phyloP scores from a whole-genome alignment of 2,113 vertebrate genomes.

The Conger conger region DNA sequence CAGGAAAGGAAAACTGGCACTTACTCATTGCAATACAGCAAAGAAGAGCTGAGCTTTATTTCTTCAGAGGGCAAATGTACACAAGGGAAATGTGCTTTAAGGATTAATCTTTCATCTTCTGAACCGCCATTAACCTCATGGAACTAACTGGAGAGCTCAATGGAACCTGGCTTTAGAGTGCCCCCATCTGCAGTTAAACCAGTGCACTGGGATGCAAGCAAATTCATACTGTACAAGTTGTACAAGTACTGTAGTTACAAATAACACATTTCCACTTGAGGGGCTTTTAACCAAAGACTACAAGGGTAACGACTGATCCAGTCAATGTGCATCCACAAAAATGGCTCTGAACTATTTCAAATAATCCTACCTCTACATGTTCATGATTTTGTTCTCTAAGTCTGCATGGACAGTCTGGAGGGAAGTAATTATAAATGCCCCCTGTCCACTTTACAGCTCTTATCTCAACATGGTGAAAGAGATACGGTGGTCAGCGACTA shows the following conservation, averaged over 20 bases:
- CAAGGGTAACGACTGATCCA: not conserved
- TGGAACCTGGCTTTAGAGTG: conserved; percentile 1
- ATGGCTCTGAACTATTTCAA: not conserved
- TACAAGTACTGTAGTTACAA: not conserved
- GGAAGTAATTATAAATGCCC: not conserved
- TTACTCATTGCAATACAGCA: not conserved
- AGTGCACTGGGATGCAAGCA: not conserved
- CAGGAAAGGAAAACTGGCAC: not conserved
- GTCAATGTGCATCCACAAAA: not conserved
- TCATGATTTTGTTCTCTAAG: not conserved
- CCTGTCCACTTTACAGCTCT: not conserved
- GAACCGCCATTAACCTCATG: not conserved
- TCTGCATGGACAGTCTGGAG: not conserved
- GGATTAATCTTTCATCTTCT: conserved; percentile 2
- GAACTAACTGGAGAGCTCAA: not conserved
- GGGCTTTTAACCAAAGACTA: not conserved
- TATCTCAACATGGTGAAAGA: not conserved
- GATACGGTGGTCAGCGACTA: not conserved
- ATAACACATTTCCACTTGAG: not conserved
- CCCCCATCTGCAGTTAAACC: not conserved
- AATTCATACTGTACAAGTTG: not conserved
- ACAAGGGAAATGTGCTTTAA: not conserved
- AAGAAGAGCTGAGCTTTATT: not conserved
- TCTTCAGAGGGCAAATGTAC: not conserved
- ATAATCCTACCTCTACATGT: not conserved